Conservation (phyloP, 2,113 vertebrate genomes). For the Origma solitaria region DNA sequence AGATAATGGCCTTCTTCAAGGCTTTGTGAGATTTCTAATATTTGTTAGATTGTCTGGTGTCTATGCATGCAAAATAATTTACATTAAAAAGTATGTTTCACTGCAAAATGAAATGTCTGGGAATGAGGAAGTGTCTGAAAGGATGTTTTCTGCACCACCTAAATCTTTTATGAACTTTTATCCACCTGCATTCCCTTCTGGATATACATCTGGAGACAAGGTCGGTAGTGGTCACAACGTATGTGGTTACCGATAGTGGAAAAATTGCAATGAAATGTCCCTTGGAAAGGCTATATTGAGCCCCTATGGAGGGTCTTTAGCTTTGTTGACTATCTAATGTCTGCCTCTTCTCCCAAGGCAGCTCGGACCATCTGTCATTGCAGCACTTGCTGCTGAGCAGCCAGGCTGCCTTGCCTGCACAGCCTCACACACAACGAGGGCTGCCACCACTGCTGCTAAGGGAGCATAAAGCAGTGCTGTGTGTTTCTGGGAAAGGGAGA, state of each 20-base stretch:
- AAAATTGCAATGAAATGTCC: background rate
- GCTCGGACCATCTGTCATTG: background rate
- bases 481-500: background rate
- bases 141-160: background rate
- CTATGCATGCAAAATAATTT: background rate
- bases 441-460: background rate
- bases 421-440: background rate
- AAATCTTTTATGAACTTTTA: background rate
- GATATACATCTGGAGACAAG: background rate
- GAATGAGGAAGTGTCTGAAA: background rate
- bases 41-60: background rate
- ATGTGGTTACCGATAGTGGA: accelerated
- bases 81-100: background rate
- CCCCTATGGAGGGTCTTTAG: background rate
- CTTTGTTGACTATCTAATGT: background rate
- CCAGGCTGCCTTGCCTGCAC: background rate
- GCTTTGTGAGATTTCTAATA: background rate
- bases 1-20: background rate
- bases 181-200: background rate
- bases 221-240: background rate
- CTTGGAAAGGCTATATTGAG: background rate
- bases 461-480: background rate
- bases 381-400: background rate
- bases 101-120: background rate
- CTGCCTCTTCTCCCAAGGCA: background rate